These are phyloP conservation scores for Salvelinus sp. DNA, from an alignment of 2,113 vertebrate genomes.

Conservation along the genomic window DNA sequence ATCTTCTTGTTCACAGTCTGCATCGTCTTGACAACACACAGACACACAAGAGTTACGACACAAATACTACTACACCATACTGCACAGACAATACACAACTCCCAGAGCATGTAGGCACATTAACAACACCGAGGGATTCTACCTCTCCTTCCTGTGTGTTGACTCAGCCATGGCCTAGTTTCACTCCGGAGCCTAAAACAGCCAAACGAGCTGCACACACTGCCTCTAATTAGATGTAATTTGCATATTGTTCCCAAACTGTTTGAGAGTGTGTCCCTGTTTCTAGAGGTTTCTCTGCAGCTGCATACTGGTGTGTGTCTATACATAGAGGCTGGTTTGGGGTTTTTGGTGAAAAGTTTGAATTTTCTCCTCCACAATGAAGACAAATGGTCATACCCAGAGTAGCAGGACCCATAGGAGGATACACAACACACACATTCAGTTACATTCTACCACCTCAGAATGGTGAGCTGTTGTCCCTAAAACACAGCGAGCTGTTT, in stretches of 20 bases:
- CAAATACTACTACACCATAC: not conserved
- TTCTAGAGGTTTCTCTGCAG: not conserved
- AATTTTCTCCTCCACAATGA: not conserved
- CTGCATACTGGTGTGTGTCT: conserved; percentile 1
- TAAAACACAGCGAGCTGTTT: not conserved
- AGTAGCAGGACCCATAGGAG: not conserved
- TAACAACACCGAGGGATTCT: not conserved
- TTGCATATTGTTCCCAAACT: conserved; percentile 16
- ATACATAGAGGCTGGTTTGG: not conserved
- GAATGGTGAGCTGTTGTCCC: not conserved
- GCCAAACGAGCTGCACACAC: not conserved
- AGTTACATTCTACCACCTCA: not conserved
- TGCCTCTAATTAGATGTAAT: conserved; percentile 14
- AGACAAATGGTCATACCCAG: not conserved
- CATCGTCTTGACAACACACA: conserved; percentile 83
- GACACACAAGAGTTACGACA: not conserved
- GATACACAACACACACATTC: not conserved
- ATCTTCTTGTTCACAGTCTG: conserved; percentile 97
- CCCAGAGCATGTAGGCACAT: conserved; percentile 3
- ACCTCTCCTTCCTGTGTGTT: not conserved
- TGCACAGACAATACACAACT: conserved; percentile 9
- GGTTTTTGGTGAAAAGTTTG: not conserved
- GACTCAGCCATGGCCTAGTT: conserved; percentile 10
- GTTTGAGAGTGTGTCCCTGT: not conserved
- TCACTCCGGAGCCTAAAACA: not conserved